phyloP scores from a whole-genome alignment of 2,113 vertebrate genomes.

The Aphyosemion australe region DNA sequence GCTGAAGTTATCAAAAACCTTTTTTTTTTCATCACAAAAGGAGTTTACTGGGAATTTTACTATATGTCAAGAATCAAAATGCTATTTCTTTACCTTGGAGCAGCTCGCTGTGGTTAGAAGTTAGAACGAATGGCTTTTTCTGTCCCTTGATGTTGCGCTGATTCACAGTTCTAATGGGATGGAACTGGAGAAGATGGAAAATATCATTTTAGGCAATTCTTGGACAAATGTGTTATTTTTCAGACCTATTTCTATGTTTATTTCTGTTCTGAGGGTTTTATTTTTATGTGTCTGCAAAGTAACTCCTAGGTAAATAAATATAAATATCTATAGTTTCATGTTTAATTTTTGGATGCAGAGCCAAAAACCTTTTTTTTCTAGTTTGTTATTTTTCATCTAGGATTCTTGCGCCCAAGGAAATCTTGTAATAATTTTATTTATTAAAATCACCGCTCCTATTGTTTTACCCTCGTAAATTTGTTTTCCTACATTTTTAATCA shows the following conservation, averaged over 20 bases:
- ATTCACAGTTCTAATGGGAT: slow-evolving; percentile 40
- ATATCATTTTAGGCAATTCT: slow-evolving; percentile 35
- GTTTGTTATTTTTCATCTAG: background rate
- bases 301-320: too few relatives aligned
- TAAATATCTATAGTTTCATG: background rate
- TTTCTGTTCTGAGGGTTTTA: background rate
- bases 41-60: slow-evolving; percentile 33
- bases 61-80: slow-evolving; percentile 30
- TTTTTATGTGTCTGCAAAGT: background rate
- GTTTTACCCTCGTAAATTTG: too few relatives aligned
- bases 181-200: slow-evolving; percentile 28
- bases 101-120: slow-evolving; percentile 37
- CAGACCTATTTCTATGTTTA: background rate
- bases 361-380: too few relatives aligned
- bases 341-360: background rate
- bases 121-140: too few relatives aligned
- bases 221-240: slow-evolving; percentile 8
- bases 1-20: slow-evolving; percentile 34
- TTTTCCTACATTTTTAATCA: too few relatives aligned
- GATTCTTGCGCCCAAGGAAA: background rate
- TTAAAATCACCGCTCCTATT: too few relatives aligned
- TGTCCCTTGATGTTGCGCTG: slow-evolving; percentile 28
- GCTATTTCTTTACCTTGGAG: slow-evolving; percentile 37
- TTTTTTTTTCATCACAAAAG: slow-evolving; percentile 24
- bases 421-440: background rate